phyloP scores from a whole-genome alignment of 2,797 vertebrate genomes.

The Cygnus olor region DNA sequence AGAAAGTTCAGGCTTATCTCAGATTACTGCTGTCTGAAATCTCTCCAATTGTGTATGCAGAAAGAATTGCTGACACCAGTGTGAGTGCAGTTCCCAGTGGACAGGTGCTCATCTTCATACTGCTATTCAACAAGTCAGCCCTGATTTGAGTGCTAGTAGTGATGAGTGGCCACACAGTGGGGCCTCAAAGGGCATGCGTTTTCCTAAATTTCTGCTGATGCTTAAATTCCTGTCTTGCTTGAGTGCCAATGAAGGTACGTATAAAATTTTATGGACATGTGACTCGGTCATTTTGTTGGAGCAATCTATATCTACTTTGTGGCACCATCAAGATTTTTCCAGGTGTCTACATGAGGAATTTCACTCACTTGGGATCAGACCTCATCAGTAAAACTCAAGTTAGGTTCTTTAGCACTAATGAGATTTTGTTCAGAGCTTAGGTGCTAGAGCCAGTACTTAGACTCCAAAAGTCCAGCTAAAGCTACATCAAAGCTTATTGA shows the following conservation, averaged over 20 bases:
- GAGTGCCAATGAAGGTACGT: rapidly evolving
- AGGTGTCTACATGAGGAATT: rapidly evolving
- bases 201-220: not conserved
- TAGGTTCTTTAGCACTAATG: not conserved
- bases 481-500: not conserved
- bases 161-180: not conserved
- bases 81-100: not conserved
- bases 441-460: not conserved
- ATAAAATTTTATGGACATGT: not conserved
- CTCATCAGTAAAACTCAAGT: not conserved
- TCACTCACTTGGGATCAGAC: not conserved
- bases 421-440: not conserved
- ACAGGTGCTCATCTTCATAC: not conserved
- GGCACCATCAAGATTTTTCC: not conserved
- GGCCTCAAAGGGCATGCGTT: not conserved
- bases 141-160: not conserved
- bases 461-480: not conserved
- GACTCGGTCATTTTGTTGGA: not conserved
- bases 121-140: not conserved
- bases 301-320: not conserved
- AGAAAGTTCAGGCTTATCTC: not conserved
- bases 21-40: not conserved
- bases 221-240: not conserved
- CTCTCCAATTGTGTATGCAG: not conserved
- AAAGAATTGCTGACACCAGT: not conserved